Conservation (phyloP, 2,888 invertebrate species). For the Gymnosoma rotundatum region DNA sequence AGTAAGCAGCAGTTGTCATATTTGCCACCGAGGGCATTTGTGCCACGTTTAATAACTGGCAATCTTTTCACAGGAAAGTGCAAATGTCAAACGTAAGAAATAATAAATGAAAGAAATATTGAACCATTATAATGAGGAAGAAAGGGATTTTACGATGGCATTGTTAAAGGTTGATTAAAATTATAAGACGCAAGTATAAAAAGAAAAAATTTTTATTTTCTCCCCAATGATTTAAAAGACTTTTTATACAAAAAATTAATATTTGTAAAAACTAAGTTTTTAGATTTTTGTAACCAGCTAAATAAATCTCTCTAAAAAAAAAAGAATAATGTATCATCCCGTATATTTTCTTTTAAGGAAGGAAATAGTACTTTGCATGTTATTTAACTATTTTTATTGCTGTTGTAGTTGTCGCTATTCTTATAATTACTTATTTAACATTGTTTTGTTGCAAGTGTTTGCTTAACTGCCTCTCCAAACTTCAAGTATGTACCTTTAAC, state of each 20-base stretch:
- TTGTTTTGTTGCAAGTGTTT: constrained; percentile 17
- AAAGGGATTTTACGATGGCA: neutral
- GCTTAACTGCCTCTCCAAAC: constrained; percentile 35
- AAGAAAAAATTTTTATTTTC: neutral
- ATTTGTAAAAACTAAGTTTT: too few relatives aligned
- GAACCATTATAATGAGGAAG: neutral
- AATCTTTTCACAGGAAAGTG: constrained; percentile 72
- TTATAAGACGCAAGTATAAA: neutral
- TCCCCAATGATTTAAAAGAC: neutral
- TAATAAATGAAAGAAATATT: constrained; percentile 24
- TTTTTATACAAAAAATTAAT: neutral
- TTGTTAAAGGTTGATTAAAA: neutral
- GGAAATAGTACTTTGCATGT: constrained; percentile 19
- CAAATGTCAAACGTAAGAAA: constrained; percentile 3
- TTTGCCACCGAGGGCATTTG: constrained; percentile 73
- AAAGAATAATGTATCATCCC: too few relatives aligned
- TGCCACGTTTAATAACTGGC: constrained; percentile 72
- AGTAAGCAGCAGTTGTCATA: constrained; percentile 78
- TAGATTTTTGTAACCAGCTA: too few relatives aligned
- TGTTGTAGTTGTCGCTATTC: constrained; percentile 5
- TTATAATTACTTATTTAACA: constrained; percentile 12
- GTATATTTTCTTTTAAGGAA: neutral
- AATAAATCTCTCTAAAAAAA: too few relatives aligned
- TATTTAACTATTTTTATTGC: neutral
- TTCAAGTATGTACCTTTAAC: constrained; percentile 30